Base-by-base conservation (phyloP, 2,888 invertebrate species). In the Mimumesa dahlbomi region DNA sequence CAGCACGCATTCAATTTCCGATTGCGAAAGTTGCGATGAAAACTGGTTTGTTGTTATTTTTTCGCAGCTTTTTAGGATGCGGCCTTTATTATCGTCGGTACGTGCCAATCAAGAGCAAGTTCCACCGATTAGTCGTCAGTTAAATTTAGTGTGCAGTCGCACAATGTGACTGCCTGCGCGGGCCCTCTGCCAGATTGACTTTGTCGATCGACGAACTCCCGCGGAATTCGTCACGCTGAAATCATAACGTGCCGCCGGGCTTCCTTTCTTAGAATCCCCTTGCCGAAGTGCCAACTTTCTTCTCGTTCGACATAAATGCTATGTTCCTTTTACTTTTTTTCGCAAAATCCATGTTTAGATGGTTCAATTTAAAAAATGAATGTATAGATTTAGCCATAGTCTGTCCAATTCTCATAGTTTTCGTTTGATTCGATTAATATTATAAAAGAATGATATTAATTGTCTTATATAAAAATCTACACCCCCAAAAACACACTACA, bases 141-240 rank as follows among this genome's bases (percentile, higher is more conserved):
- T 82, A 82, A 79, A 79, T 82, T 80, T 82, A 82, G n/a, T n/a
- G 78, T 66, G 54, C 58, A 69, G 52, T 54, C 67, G 66, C 57
- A 74, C 70, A 73, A 70, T 74, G 63, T 59, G 64, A 56, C 63
- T 49, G 61, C 58, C 58, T 70, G 62, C 18, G 61, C 62, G 79
- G 77, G 79, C 79, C 79, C 69, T 66, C 75, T 77, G 77, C 77
- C 77, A 77, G 66, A 48, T 77, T 62, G 62, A 73, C 66, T 58
- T 64, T 53, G 54, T 49, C 66, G 76, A 77, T 68, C 79, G 76
- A 72, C 77, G 75, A 77, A 75, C 79, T 56, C 75, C 57, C 53
- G 53, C 59, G 59, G 61, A 69, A 78, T 70, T 75, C 49, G 70
- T 75, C 70, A 66, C 53, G 56, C 36, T 29, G 36, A 57, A 57